Conservation (phyloP, 2,888 invertebrate species). For the Zygogramma bicolorata region DNA sequence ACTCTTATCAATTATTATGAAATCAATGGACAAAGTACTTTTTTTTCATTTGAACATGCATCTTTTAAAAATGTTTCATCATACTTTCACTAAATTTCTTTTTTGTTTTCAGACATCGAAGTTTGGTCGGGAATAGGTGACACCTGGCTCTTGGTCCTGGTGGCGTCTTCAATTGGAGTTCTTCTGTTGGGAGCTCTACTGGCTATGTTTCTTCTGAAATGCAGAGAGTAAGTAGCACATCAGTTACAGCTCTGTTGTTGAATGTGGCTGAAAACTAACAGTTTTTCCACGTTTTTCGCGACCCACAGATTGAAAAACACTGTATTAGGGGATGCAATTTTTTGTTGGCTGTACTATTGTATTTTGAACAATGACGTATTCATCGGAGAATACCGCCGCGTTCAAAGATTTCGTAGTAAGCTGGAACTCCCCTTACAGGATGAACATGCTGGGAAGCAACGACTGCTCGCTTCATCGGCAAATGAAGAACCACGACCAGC, state of each 20-base stretch:
- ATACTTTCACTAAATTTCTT: not conserved
- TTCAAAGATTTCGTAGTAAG: not conserved
- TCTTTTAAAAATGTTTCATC: not conserved
- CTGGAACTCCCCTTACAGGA: slow-evolving; percentile 57
- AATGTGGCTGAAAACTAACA: no score
- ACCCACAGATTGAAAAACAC: no score
- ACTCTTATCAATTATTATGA: no score
- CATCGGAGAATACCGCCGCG: no score
- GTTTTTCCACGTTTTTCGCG: no score
- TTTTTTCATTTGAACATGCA: no score
- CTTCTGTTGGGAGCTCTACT: slow-evolving; percentile 83
- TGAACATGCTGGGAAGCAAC: slow-evolving; percentile 71
- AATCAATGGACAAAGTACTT: no score
- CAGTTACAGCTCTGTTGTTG: not conserved
- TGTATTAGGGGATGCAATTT: no score
- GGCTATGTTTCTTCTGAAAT: slow-evolving; percentile 83
- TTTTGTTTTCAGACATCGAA: slow-evolving; percentile 63
- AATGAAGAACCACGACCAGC: slow-evolving; percentile 64
- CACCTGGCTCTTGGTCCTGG: slow-evolving; percentile 85
- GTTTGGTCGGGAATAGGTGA: slow-evolving; percentile 80
- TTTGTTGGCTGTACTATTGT: no score
- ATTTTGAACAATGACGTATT: no score
- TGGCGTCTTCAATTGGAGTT: slow-evolving; percentile 84
- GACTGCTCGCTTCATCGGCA: slow-evolving; percentile 68
- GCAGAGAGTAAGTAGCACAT: slow-evolving; percentile 80